Conservation (phyloP, 37 sponge, comb jelly and placozoan genomes). For the Ephydatia muelleri region DNA sequence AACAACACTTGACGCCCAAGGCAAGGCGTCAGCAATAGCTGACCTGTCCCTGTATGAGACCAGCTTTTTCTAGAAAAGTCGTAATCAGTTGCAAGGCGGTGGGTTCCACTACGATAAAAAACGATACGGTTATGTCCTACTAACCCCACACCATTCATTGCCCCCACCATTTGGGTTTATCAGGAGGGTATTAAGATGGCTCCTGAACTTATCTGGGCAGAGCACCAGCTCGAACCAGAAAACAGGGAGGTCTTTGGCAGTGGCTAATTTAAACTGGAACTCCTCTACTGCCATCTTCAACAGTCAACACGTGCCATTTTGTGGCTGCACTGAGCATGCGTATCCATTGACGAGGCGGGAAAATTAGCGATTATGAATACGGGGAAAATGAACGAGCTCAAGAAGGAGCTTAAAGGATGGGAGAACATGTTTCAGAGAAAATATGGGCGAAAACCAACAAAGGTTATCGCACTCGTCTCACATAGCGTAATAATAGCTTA, state of each 20-base stretch:
- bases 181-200: conserved; percentile 51
- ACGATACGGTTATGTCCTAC: conserved; percentile 2
- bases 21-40: not conserved
- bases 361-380: not conserved
- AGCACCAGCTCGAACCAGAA: conserved; percentile 79
- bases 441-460: conserved; percentile 61
- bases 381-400: conserved; percentile 16
- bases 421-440: conserved; percentile 53
- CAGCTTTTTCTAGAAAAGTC: conserved; percentile 79
- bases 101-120: conserved; percentile 56
- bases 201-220: conserved; percentile 55
- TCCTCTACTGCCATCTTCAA: conserved; percentile 25
- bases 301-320: not conserved
- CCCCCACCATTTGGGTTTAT: conserved; percentile 42
- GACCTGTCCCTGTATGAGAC: conserved; percentile 54
- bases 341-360: not conserved
- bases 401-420: conserved; percentile 64
- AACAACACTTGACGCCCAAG: not conserved
- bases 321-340: not conserved
- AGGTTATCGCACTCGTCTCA: conserved; percentile 14
- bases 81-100: conserved; percentile 53
- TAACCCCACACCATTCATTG: not conserved
- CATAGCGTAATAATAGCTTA: not conserved
- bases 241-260: conserved; percentile 64
- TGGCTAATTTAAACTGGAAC: conserved; percentile 39